phyloP scores from a whole-genome alignment of 2,797 vertebrate species.

The Tolypeutes matacus region DNA sequence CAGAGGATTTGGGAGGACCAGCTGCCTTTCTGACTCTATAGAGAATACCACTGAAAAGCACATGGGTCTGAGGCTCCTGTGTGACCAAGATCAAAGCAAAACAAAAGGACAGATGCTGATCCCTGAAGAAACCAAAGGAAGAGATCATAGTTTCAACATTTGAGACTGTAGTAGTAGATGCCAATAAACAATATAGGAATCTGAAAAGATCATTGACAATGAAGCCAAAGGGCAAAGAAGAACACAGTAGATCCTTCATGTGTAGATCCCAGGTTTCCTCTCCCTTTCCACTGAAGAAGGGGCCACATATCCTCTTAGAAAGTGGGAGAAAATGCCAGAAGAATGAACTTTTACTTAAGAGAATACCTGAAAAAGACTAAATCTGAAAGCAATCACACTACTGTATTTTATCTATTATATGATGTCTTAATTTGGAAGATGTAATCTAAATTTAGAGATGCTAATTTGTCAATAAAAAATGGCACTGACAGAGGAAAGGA shows the following conservation, averaged over 20 bases:
- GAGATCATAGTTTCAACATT: not conserved
- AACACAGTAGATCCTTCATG: not conserved
- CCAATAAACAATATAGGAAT: not conserved
- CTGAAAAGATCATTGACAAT: not conserved
- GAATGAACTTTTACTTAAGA: not conserved
- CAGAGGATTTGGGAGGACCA: not conserved
- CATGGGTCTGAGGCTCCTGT: not conserved
- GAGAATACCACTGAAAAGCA: not conserved
- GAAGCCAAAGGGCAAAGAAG: not conserved
- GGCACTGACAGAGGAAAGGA: not conserved
- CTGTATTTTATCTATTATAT: not conserved
- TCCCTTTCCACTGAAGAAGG: not conserved
- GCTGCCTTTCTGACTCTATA: fast-evolving
- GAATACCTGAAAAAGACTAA: not conserved
- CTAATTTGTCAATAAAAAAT: not conserved
- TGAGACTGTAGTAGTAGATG: not conserved
- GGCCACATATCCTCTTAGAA: not conserved
- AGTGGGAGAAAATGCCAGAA: not conserved
- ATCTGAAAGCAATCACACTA: not conserved
- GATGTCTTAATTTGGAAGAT: not conserved
- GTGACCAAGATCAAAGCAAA: not conserved
- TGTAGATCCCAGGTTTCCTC: not conserved
- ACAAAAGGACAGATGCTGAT: not conserved
- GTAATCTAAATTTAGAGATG: not conserved
- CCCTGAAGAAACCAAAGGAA: not conserved